phyloP scores from a whole-genome alignment of 2,888 invertebrate species.

The Drosophila cognata region DNA sequence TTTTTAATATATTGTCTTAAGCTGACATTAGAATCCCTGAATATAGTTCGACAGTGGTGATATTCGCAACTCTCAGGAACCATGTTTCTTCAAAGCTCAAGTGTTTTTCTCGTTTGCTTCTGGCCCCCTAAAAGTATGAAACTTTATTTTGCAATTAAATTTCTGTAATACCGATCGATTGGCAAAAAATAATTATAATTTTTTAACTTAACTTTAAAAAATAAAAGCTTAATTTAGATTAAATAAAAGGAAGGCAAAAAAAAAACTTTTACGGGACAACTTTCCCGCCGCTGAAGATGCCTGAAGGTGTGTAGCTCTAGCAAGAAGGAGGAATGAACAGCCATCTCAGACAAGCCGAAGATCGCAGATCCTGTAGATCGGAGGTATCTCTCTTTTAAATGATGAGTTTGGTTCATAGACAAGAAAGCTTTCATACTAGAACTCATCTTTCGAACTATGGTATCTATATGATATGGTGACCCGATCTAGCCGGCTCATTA shows the following conservation, averaged over 20 bases:
- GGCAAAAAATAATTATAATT: background rate
- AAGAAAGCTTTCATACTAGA: background rate
- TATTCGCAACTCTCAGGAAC: background rate
- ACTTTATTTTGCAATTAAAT: background rate
- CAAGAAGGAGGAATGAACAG: background rate
- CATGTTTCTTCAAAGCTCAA: background rate
- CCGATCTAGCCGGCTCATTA: slow-evolving; percentile 30
- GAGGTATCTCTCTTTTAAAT: too few species aligned
- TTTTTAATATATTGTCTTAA: background rate
- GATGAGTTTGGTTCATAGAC: too few species aligned
- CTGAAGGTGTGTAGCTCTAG: background rate
- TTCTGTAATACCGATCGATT: too few species aligned
- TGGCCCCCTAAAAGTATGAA: background rate
- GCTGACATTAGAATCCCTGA: background rate
- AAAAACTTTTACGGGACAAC: background rate
- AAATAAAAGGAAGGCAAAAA: background rate
- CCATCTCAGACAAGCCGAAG: background rate
- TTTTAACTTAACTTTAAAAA: too few species aligned
- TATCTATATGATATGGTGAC: background rate
- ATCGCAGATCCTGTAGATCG: too few species aligned
- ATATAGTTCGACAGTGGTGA: background rate
- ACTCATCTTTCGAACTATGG: background rate
- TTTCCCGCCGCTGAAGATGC: background rate
- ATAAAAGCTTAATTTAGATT: background rate
- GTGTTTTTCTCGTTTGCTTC: background rate